Evolutionary conservation across 2,797 vertebrate genomes (phyloP).

Genomic region (Enteromius viviparus): DNA sequence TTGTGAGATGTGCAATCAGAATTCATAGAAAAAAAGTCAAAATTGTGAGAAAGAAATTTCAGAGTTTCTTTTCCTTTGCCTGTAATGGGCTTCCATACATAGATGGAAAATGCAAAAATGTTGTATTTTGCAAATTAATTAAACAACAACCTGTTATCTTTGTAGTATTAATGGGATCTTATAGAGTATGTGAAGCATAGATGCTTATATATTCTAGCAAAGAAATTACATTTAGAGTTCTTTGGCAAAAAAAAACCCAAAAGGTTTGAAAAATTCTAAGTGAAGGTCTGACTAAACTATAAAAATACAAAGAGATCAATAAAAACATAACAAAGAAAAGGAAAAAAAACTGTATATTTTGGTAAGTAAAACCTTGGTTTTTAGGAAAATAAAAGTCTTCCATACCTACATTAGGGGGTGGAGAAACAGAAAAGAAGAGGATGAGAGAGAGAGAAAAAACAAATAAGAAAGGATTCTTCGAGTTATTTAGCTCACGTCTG

Average conservation of each 20-base stretch:
- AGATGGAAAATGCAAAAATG: neutral
- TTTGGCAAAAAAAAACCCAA: neutral
- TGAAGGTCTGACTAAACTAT: neutral
- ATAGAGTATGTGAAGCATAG: neutral
- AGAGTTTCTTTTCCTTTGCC: no score
- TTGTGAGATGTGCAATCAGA: neutral
- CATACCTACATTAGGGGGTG: slow-evolving; percentile 6
- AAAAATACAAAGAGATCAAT: neutral
- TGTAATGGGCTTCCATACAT: neutral
- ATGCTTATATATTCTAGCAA: neutral
- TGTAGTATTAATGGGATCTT: neutral
- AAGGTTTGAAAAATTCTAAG: neutral
- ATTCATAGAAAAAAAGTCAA: neutral
- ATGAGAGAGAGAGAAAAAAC: neutral
- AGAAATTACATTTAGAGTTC: neutral
- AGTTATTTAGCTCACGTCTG: slow-evolving; percentile 18
- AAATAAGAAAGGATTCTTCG: slow-evolving; percentile 8
- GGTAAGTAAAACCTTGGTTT: neutral
- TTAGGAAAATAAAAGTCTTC: slow-evolving; percentile 5
- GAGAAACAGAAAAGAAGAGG: slow-evolving; percentile 7
- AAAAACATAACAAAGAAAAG: neutral
- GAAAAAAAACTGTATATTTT: neutral
- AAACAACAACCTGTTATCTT: neutral
- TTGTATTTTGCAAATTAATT: neutral
- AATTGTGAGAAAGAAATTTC: neutral